A percentile compares a stretch with the other conserved stretches of the same genome.
Evolutionary conservation across 37 sponge, comb jelly and placozoan genomes (phyloP).

Genomic region (Axinella damicornis): DNA sequence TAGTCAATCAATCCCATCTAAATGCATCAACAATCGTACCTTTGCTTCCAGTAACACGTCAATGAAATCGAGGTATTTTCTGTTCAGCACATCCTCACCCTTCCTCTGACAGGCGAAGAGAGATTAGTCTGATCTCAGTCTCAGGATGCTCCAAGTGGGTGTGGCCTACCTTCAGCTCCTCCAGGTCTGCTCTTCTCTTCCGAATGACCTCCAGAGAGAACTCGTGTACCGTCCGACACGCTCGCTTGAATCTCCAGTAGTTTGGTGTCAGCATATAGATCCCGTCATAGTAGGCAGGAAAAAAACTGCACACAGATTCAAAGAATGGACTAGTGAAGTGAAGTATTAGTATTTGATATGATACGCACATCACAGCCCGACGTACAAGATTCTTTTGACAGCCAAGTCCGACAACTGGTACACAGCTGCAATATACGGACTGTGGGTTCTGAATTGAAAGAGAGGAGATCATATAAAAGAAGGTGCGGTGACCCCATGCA

Average conservation of each 20-base stretch:
- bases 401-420: constrained; percentile 44
- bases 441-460: no score
- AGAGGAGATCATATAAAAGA: no score
- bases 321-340: no score
- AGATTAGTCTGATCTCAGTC: no score
- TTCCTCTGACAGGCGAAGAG: no score
- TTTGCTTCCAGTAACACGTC: constrained; percentile 77
- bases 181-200: constrained; percentile 45
- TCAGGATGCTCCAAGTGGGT: no score
- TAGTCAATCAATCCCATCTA: no score
- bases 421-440: constrained; percentile 47
- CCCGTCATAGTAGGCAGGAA: constrained; percentile 63
- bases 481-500: no score
- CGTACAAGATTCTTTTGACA: constrained; percentile 58
- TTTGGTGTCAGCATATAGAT: constrained; percentile 57
- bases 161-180: constrained; percentile 44
- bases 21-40: constrained; percentile 17
- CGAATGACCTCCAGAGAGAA: constrained; percentile 78
- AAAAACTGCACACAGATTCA: constrained; percentile 66
- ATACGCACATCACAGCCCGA: no score
- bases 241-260: constrained; percentile 37
- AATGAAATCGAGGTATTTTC: constrained; percentile 75
- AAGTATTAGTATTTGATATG: no score
- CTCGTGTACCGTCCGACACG: constrained; percentile 68
- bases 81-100: constrained; percentile 15